Evolutionary conservation across 2,113 vertebrate genomes (phyloP), one percentile per base, ranked within the genome.

Genomic region (Catharus bicknelli): DNA sequence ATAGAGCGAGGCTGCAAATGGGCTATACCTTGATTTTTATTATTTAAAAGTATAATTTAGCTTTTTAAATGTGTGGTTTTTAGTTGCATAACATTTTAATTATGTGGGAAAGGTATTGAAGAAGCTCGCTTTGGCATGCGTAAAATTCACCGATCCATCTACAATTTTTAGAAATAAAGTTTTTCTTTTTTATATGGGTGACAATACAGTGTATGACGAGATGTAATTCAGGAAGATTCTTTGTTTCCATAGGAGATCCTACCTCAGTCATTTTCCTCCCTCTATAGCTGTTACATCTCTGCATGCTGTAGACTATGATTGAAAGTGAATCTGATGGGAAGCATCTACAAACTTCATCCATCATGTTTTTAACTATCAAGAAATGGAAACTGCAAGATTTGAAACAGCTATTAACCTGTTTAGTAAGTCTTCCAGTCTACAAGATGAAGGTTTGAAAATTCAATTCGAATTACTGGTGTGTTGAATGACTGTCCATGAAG

Each of bases 101-200:
- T 0, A 0, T 18, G 19, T 43, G 13, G 20, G 13, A 86, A 89
- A 57, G 21, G 10, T 63, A 55, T 1, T 42, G 21, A 53, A 54
- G 87, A 13, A 59, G 16, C 11, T 92, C 16, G 34, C 22, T 20
- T 47, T 25, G 11, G 29, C 29, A 19, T 27, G 18, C 4, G 22
- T 29, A 68, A 81, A 64, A 90, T n/a, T 50, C 42, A 89, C 9
- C 4, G 34, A 34, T 32, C 61, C 11, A 64, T 21, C 48, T 34
- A 32, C 17, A 32, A 26, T 15, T 80, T 83, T 70, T 32, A 91
- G 53, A 79, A 83, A 75, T 25, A 67, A 66, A 5, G 10, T 62
- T 23, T n/a, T 68, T 42, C n/a, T 69, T 45, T 45, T 62, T 63
- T 36, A 23, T 10, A 54, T 34, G 11, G 4, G 43, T 36, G 58